Evolutionary conservation across 2,113 vertebrate species (phyloP).

Genomic region (Morphnarchus princeps): DNA sequence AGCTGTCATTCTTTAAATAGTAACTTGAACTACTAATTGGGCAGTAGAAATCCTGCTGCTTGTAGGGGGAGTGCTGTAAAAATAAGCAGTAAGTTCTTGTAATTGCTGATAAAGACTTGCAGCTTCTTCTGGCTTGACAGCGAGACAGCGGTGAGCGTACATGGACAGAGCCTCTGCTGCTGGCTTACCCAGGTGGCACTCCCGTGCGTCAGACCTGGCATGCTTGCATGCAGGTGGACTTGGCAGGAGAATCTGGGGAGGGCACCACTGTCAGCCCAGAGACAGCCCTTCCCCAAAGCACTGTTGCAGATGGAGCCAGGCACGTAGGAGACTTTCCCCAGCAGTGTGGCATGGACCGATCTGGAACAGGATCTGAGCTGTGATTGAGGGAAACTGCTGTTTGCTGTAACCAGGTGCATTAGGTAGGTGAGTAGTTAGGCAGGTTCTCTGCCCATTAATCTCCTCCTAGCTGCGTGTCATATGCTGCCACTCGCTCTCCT

Average conservation of each 20-base stretch:
- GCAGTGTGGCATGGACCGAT: not conserved
- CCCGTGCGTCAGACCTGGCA: not conserved
- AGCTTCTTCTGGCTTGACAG: not conserved
- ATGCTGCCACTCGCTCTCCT: not conserved
- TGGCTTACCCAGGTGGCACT: not conserved
- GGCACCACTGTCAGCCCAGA: not conserved
- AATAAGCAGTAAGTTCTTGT: constrained; percentile 33
- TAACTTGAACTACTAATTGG: constrained; percentile 58
- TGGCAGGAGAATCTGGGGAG: constrained; percentile 4
- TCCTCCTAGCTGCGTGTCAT: not conserved
- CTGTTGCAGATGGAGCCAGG: not conserved
- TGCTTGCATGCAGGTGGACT: not conserved
- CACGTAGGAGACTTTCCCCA: not conserved
- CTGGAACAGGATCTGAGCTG: not conserved
- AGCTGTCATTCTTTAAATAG: constrained; percentile 59
- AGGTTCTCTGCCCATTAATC: constrained; percentile 16
- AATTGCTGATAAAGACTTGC: constrained; percentile 22
- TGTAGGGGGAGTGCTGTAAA: not conserved
- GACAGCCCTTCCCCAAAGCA: constrained; percentile 5
- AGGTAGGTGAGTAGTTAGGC: constrained; percentile 12
- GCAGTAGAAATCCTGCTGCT: constrained; percentile 45
- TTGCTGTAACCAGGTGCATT: not conserved
- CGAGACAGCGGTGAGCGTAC: not conserved
- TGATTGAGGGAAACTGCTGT: not conserved
- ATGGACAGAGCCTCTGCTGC: not conserved